Conservation (phyloP, 2,888 invertebrate genomes). For the Muscina levida region DNA sequence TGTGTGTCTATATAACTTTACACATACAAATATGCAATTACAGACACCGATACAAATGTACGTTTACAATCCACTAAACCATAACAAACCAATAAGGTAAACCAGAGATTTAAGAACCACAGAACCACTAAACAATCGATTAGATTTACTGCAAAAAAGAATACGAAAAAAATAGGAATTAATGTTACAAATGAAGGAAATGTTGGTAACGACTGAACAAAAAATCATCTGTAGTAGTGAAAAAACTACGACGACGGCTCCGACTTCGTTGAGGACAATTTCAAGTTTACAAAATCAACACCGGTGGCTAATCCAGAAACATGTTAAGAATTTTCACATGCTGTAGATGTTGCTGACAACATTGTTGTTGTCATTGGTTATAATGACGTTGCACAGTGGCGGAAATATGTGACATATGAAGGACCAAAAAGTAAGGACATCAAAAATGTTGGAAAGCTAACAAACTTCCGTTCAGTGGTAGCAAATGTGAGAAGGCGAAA, state of each 20-base stretch:
- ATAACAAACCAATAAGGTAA: slow-evolving; percentile 48
- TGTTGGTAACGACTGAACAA: background rate
- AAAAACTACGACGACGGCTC: background rate
- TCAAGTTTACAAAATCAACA: slow-evolving; percentile 67
- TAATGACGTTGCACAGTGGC: too few species aligned
- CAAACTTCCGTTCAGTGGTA: too few species aligned
- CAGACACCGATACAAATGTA: background rate
- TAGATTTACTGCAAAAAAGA: slow-evolving; percentile 47
- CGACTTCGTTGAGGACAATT: slow-evolving; percentile 36
- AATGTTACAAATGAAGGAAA: slow-evolving; percentile 51
- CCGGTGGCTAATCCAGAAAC: slow-evolving; percentile 70
- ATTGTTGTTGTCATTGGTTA: slow-evolving; percentile 46
- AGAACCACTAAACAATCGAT: slow-evolving; percentile 62
- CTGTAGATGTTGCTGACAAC: slow-evolving; percentile 68
- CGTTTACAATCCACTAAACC: slow-evolving; percentile 33
- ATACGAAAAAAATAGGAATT: slow-evolving; percentile 32
- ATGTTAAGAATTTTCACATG: slow-evolving; percentile 77
- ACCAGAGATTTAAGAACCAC: slow-evolving; percentile 30
- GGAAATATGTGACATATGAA: background rate
- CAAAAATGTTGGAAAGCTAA: too few species aligned
- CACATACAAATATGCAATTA: background rate
- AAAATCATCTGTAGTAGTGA: background rate
- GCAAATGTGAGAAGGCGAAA: too few species aligned
- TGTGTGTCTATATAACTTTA: too few species aligned
- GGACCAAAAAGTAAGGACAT: background rate